A percentile compares a stretch with the other conserved stretches of the same genome.
Evolutionary conservation across 2,888 invertebrate species (phyloP).

Genomic region (Agonopterix alstromeriana): DNA sequence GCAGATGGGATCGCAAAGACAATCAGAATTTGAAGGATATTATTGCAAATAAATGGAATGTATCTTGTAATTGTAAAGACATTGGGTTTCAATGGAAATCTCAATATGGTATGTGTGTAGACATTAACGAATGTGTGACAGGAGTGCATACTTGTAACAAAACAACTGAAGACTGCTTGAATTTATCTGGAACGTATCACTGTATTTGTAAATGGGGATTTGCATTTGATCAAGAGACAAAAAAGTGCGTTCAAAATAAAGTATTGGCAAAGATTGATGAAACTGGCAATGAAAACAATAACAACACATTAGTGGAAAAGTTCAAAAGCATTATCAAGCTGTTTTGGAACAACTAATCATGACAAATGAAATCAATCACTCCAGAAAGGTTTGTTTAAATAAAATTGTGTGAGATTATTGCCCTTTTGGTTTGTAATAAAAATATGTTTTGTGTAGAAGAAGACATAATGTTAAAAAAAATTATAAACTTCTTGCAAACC

Average conservation of each 20-base stretch:
- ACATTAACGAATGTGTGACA: constrained; percentile 76
- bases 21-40: constrained; percentile 67
- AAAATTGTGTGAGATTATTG: no score
- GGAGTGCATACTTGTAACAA: constrained; percentile 49
- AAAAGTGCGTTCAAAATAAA: constrained; percentile 16
- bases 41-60: constrained; percentile 76
- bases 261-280: background rate
- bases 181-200: constrained; percentile 64
- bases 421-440: no score
- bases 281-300: no score
- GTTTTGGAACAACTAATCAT: no score
- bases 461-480: no score
- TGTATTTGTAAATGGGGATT: constrained; percentile 74
- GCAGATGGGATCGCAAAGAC: constrained; percentile 40
- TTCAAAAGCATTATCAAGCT: no score
- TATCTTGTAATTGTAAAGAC: constrained; percentile 73
- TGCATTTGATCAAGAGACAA: constrained; percentile 24
- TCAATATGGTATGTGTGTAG: constrained; percentile 78
- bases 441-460: no score
- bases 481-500: no score
- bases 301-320: background rate
- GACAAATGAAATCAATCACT: no score
- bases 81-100: constrained; percentile 76
- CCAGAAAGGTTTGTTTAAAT: no score
- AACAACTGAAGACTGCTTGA: constrained; percentile 71